Evolutionary conservation across 2,888 invertebrate genomes (phyloP).

Genomic region (Noctua janthina): DNA sequence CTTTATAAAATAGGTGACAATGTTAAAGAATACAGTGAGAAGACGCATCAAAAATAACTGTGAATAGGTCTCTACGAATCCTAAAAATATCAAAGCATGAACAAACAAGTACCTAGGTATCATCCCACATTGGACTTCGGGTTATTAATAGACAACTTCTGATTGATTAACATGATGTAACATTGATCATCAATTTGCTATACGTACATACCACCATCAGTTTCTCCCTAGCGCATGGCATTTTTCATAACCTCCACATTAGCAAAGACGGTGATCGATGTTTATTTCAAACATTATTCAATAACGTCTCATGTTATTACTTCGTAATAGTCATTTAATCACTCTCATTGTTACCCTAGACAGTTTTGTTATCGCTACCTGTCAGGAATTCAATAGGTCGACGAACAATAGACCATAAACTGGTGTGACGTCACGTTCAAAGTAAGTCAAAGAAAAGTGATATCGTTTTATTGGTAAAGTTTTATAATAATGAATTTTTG

Average conservation of each 20-base stretch:
- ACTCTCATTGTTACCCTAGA: constrained; percentile 46
- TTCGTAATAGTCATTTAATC: constrained; percentile 47
- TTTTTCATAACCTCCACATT: background rate
- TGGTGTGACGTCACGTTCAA: constrained; percentile 54
- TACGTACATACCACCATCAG: too few relatives aligned
- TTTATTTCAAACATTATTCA: constrained; percentile 37
- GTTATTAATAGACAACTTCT: background rate
- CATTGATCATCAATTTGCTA: background rate
- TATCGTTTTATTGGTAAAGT: constrained; percentile 41
- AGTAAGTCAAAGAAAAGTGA: constrained; percentile 58
- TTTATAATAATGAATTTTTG: constrained; percentile 42
- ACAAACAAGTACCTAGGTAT: background rate
- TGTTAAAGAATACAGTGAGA: background rate
- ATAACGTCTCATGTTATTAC: constrained; percentile 25
- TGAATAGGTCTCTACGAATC: background rate
- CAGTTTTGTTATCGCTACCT: constrained; percentile 54
- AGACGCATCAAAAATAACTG: background rate
- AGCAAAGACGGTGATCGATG: constrained; percentile 12
- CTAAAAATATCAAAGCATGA: background rate
- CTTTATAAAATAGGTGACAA: background rate
- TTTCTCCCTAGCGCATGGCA: background rate
- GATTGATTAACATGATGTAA: background rate
- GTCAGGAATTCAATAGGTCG: constrained; percentile 50
- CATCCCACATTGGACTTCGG: background rate
- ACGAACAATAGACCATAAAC: constrained; percentile 60